These are phyloP conservation scores for Pogonomyrmex barbatus DNA, from an alignment of 1,140 invertebrate species.

Conservation along the genomic window DNA sequence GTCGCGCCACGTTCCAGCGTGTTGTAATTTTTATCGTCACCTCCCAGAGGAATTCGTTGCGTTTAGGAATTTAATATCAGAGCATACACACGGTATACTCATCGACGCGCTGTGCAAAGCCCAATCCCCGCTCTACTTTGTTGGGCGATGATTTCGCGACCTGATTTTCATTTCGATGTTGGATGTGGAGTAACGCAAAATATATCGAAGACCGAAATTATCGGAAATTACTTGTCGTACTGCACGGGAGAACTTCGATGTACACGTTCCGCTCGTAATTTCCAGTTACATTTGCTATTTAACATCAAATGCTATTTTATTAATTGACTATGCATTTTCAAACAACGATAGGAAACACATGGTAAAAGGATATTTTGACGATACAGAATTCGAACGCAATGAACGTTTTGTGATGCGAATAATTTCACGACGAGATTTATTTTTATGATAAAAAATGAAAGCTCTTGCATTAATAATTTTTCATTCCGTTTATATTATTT, in stretches of 20 bases:
- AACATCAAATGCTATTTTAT: slow-evolving; percentile 49
- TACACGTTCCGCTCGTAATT: slow-evolving; percentile 6
- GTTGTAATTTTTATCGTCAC: slow-evolving; percentile 52
- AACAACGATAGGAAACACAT: not conserved
- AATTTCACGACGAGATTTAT: slow-evolving; percentile 22
- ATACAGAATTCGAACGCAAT: not conserved
- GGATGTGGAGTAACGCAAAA: not conserved
- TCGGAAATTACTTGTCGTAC: slow-evolving; percentile 13
- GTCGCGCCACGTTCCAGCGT: slow-evolving; percentile 32
- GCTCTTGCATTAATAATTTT: not conserved
- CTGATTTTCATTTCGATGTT: slow-evolving; percentile 41
- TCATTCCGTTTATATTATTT: not conserved
- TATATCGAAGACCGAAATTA: slow-evolving; percentile 22
- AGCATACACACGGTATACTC: not conserved
- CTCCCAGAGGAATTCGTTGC: slow-evolving; percentile 18
- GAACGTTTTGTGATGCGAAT: not conserved
- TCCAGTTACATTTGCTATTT: slow-evolving; percentile 16
- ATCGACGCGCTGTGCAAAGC: slow-evolving; percentile 16
- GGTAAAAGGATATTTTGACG: not conserved
- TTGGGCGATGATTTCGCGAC: slow-evolving; percentile 18
- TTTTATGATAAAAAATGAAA: slow-evolving; percentile 21
- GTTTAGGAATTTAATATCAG: slow-evolving; percentile 46
- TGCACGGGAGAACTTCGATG: slow-evolving; percentile 7
- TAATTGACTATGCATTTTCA: not conserved
- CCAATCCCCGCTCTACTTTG: slow-evolving; percentile 6